Evolutionary conservation across 2,888 invertebrate species (phyloP).

Genomic region (Furcula furcula): DNA sequence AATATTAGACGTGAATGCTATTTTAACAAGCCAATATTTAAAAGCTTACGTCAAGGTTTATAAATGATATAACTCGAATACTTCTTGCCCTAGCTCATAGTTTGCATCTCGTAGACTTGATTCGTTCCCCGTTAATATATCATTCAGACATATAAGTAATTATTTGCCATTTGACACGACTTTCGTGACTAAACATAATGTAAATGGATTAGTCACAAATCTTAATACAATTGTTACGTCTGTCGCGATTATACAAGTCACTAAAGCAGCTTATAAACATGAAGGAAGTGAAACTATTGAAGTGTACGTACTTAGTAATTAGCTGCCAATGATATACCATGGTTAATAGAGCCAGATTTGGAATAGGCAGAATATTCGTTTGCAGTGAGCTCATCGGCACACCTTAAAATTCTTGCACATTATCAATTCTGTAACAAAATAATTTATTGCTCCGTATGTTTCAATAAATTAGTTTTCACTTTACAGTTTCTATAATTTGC

Average conservation of each 20-base stretch:
- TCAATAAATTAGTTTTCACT: constrained; percentile 21
- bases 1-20: constrained; percentile 12
- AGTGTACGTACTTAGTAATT: constrained; percentile 21
- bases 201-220: constrained; percentile 48
- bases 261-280: constrained; percentile 12
- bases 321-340: constrained; percentile 17
- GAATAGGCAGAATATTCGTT: constrained; percentile 35
- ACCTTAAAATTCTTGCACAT: constrained; percentile 1
- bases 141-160: constrained; percentile 31
- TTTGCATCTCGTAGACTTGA: not conserved
- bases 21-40: constrained; percentile 5
- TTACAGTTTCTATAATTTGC: constrained; percentile 20
- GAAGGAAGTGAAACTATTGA: constrained; percentile 27
- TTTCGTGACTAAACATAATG: constrained; percentile 47
- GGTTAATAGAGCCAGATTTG: constrained; percentile 22
- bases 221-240: constrained; percentile 43
- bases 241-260: constrained; percentile 34
- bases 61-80: constrained; percentile 13
- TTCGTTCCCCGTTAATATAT: constrained; percentile 15
- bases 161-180: constrained; percentile 40
- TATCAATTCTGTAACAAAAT: constrained; percentile 10
- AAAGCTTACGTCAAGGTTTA: constrained; percentile 13
- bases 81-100: constrained; percentile 15
- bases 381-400: constrained; percentile 22
- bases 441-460: constrained; percentile 8